Evolutionary conservation across 92 coral and sea anemone genomes (phyloP), one percentile per base, ranked within the genome.

Genomic region (Zoanthus sansibaricus): DNA sequence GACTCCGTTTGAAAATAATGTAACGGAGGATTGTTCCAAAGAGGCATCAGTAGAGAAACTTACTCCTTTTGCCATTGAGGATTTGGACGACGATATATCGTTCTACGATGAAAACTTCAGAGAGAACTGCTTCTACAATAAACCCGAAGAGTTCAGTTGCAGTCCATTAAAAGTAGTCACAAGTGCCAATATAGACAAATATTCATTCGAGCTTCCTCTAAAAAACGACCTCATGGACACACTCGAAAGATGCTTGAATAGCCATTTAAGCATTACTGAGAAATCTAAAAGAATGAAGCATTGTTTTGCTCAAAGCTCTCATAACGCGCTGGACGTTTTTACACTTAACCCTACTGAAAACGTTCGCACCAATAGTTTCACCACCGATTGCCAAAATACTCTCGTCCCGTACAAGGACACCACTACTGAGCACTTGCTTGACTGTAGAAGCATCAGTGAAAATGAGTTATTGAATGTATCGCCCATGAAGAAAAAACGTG

Each of bases 181-280:
- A 49, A 62, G 44, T 64, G 44, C 21, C 33, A 80, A 46, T 52
- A 6, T 12, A 47, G 58, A 68, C 11, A 46, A 80, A 0, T 68
- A 17, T 3, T 42, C 8, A 1, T 45, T 25, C 17, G 85, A 25
- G 66, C 18, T 52, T 21, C 73, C 75, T 18, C 66, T 52, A 9
- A 66, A 49, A 20, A 31, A 12, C 18, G 58, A 20, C 61, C 3
- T 44, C 16, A 66, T 46, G 45, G 44, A 68, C 61, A 62, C 70
- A 45, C 47, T 64, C 45, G 84, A 46, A 14, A 20, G 18, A 37
- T 21, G 45, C 44, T 64, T 79, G n/a, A 59, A 79, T 64, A 79
- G 84, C 18, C 84, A 79, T 49, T 42, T 79, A 66, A 80, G 85
- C 14, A 80, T 80, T 20, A 20, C 37, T 67, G 47, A 61, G 44